Percentiles rank a stretch among this genome's conserved stretches.
Conservation (phyloP, 2,113 vertebrate genomes). For the Steatornis caripensis region DNA sequence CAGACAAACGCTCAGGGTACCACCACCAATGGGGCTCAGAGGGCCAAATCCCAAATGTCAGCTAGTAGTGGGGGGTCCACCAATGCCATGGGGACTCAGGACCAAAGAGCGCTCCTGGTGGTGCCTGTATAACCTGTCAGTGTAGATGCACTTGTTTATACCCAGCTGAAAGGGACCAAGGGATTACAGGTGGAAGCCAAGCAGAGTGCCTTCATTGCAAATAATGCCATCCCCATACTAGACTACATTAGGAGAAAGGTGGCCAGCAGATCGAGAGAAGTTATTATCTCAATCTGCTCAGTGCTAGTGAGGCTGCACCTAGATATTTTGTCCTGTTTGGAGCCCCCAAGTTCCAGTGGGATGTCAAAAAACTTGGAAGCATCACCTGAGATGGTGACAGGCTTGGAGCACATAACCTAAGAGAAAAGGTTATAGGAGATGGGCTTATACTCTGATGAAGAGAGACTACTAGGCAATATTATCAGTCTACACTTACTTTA, state of each 20-base stretch:
- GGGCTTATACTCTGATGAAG: not conserved
- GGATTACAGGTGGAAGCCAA: not conserved
- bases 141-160: not conserved
- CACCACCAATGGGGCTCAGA: not conserved
- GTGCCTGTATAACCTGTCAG: not conserved
- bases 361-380: not conserved
- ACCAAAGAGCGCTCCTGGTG: not conserved
- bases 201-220: not conserved
- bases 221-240: not conserved
- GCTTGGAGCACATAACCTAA: not conserved
- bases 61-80: not conserved
- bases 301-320: not conserved
- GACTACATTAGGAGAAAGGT: not conserved
- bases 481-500: not conserved
- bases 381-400: not conserved
- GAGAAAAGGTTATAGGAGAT: not conserved
- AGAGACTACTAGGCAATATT: not conserved
- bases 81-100: not conserved
- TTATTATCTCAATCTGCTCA: not conserved
- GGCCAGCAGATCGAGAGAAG: not conserved
- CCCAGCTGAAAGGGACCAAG: not conserved
- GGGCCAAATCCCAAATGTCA: not conserved
- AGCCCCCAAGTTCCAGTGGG: not conserved
- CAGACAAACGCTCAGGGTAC: fast-evolving
- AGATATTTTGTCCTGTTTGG: not conserved